A percentile compares a stretch with the other conserved stretches of the same genome.
These are phyloP conservation scores for Eudasyphora cyanicolor DNA, from an alignment of 2,888 invertebrate genomes.

Conservation along the genomic window DNA sequence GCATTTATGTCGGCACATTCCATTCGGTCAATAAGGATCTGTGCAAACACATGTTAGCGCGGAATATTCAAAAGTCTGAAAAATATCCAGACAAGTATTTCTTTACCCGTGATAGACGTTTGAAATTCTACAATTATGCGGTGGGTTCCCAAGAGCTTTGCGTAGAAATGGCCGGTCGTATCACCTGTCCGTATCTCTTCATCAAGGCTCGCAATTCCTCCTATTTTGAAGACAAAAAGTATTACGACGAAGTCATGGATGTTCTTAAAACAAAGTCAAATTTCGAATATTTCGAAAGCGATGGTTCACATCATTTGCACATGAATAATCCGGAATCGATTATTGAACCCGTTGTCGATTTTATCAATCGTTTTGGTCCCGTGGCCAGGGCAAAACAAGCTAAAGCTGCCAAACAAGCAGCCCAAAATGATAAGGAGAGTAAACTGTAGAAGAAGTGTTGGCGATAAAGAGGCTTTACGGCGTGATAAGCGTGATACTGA, in stretches of 20 bases:
- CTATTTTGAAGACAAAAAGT: constrained; percentile 82
- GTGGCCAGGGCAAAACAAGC: constrained; percentile 79
- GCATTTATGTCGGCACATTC: constrained; percentile 82
- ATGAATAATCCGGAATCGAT: constrained; percentile 85
- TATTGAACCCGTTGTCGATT: constrained; percentile 82
- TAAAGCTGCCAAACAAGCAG: constrained; percentile 72
- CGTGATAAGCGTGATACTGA: not conserved
- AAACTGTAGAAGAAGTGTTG: constrained; percentile 32
- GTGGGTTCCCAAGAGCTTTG: constrained; percentile 81
- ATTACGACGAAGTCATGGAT: constrained; percentile 83
- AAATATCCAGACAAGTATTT: constrained; percentile 83
- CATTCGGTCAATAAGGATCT: constrained; percentile 83
- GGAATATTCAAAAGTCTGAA: constrained; percentile 83
- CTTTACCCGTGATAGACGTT: constrained; percentile 85
- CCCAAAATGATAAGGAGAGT: constrained; percentile 47
- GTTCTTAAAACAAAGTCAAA: constrained; percentile 81
- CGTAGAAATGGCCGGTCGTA: constrained; percentile 81
- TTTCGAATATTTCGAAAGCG: constrained; percentile 83
- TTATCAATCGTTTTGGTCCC: constrained; percentile 82
- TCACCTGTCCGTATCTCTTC: constrained; percentile 85
- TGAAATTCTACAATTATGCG: constrained; percentile 81
- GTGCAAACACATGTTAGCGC: constrained; percentile 82
- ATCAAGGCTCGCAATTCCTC: constrained; percentile 83
- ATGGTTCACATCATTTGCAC: constrained; percentile 88
- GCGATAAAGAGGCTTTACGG: constrained; percentile 10